These are phyloP conservation scores for Melieria omissa DNA, from an alignment of 2,888 invertebrate species.

Conservation along the genomic window DNA sequence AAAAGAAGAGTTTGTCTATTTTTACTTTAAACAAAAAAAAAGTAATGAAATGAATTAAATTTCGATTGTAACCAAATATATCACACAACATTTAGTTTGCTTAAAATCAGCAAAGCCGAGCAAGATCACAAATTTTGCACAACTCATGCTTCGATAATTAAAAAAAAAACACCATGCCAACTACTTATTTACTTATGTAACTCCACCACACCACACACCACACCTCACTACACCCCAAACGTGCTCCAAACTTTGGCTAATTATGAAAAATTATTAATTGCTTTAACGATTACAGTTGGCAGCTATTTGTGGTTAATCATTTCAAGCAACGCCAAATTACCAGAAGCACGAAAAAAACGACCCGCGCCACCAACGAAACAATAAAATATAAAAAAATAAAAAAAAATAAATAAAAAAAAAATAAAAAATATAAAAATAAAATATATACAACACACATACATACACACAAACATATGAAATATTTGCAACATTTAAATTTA, in stretches of 20 bases:
- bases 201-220: too few relatives aligned
- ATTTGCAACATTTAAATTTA: background rate
- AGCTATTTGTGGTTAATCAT: conserved; percentile 25
- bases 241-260: conserved; percentile 10
- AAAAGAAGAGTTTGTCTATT: too few relatives aligned
- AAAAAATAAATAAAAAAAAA: conserved; percentile 44
- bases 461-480: background rate
- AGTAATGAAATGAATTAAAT: too few relatives aligned
- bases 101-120: too few relatives aligned
- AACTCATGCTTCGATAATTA: too few relatives aligned
- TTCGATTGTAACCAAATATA: too few relatives aligned
- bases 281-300: conserved; percentile 31
- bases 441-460: background rate
- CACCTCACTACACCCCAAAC: background rate
- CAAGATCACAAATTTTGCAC: too few relatives aligned
- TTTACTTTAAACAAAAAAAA: too few relatives aligned
- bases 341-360: conserved; percentile 46
- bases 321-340: conserved; percentile 30
- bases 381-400: conserved; percentile 11
- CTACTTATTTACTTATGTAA: too few relatives aligned
- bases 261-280: conserved; percentile 36
- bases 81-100: too few relatives aligned
- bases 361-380: conserved; percentile 23
- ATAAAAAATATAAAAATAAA: conserved; percentile 10
- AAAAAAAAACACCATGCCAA: too few relatives aligned